Evolutionary conservation across 2,113 vertebrate genomes (phyloP), one percentile per base, ranked within the genome.

Genomic region (Athene cunicularia): DNA sequence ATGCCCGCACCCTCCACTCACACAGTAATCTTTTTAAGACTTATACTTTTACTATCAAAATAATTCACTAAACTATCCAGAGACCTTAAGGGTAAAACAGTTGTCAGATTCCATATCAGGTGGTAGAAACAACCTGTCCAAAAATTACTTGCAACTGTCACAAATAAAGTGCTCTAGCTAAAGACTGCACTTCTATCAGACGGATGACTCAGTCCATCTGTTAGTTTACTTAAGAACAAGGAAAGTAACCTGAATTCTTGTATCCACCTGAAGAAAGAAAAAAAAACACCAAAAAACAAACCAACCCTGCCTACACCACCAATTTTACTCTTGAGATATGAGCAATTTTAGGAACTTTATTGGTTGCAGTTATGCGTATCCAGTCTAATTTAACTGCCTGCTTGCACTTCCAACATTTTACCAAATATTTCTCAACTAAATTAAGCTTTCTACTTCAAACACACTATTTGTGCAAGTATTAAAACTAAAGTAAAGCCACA

Each of bases 141-240:
- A 85, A 92, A 97, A 95, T 79, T 52, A 85, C 70, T 87, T 93
- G 73, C 77, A 94, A 97, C 86, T 85, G 86, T 82, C 96, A 95
- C 86, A 89, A 84, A 92, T 81, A 70, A 88, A 95, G 83, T 28
- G 35, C 47, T 39, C 47, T 39, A 96, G 75, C 86, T 95, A 50
- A 96, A 85, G 89, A 93, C 91, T 26, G 70, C 73, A 91, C 74
- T 93, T 95, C 60, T 82, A 93, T 90, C 93, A 97, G 95, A 97
- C 97, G 88, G 84, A 97, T 95, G 94, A 97, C 83, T 95, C 89
- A 79, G 83, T 84, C 92, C 92, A 92, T 93, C 95, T 97, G 96
- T 64, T 91, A 82, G 80, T 93, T 87, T 88, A 95, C 77, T 82
- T 90, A 70, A 91, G 86, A 94, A 88, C 30, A 93, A 80, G 62